Evolutionary conservation across 2,113 vertebrate genomes (phyloP).

Genomic region (Vireo altiloquus): DNA sequence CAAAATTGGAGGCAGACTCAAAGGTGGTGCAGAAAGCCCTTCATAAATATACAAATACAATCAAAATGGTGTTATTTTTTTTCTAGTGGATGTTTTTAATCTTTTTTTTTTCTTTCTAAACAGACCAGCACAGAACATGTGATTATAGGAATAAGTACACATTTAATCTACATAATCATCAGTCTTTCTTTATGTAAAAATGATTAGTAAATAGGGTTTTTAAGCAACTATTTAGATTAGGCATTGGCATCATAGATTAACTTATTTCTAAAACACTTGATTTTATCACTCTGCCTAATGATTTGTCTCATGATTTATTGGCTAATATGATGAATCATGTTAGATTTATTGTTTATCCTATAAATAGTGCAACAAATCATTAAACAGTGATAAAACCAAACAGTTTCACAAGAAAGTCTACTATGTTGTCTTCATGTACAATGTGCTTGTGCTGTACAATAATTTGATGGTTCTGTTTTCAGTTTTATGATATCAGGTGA

Average conservation of each 20-base stretch:
- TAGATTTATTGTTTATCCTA: constrained; percentile 82
- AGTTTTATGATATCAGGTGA: constrained; percentile 15
- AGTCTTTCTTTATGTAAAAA: constrained; percentile 81
- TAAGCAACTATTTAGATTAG: constrained; percentile 80
- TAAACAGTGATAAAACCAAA: constrained; percentile 73
- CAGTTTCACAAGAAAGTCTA: constrained; percentile 44
- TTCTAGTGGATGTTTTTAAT: background rate
- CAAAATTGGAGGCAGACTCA: background rate
- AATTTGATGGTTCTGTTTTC: background rate
- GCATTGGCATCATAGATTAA: constrained; percentile 81
- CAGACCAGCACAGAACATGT: constrained; percentile 29
- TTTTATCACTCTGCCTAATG: constrained; percentile 84
- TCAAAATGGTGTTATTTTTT: background rate
- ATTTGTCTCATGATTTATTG: constrained; percentile 85
- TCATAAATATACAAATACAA: background rate
- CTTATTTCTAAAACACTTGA: constrained; percentile 86
- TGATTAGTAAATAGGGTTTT: constrained; percentile 80
- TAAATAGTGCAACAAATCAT: constrained; percentile 80
- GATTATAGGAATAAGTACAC: constrained; percentile 74
- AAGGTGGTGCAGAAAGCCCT: background rate
- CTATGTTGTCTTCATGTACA: background rate
- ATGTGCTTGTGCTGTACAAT: background rate
- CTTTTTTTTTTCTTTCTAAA: background rate
- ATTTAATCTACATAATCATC: constrained; percentile 79
- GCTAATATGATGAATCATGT: constrained; percentile 79